Evolutionary conservation across 2,888 invertebrate genomes (phyloP).

Genomic region (Cataglyphis livida): DNA sequence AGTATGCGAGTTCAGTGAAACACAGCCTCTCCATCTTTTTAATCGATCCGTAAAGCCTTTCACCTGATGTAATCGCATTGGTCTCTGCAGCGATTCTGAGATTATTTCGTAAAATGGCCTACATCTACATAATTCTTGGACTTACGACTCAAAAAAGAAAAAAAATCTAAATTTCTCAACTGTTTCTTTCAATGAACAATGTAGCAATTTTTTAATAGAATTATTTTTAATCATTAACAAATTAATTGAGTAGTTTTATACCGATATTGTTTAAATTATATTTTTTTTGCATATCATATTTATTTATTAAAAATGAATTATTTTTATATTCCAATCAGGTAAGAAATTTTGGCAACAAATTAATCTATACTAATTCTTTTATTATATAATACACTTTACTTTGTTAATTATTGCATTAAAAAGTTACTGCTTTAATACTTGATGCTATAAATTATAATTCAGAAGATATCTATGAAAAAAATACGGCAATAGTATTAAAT

Average conservation of each 20-base stretch:
- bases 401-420: not conserved
- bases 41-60: slow-evolving; percentile 24
- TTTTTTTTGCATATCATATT: not conserved
- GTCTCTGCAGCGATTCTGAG: not conserved
- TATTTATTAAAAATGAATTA: not conserved
- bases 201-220: not conserved
- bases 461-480: not conserved
- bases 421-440: not conserved
- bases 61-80: slow-evolving; percentile 31
- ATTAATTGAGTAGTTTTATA: not conserved
- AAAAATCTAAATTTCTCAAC: not conserved
- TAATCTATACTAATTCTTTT: not conserved
- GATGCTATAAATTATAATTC: not conserved
- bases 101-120: not conserved
- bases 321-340: not conserved
- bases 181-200: not conserved
- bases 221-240: not conserved
- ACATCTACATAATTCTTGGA: not conserved
- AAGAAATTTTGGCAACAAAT: not conserved
- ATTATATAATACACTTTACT: not conserved
- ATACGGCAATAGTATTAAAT: not conserved
- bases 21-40: not conserved
- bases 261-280: not conserved
- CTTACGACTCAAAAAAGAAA: not conserved
- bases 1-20: slow-evolving; percentile 11